phyloP scores from a whole-genome alignment of 2,888 invertebrate species.

The Nomada fabriciana region DNA sequence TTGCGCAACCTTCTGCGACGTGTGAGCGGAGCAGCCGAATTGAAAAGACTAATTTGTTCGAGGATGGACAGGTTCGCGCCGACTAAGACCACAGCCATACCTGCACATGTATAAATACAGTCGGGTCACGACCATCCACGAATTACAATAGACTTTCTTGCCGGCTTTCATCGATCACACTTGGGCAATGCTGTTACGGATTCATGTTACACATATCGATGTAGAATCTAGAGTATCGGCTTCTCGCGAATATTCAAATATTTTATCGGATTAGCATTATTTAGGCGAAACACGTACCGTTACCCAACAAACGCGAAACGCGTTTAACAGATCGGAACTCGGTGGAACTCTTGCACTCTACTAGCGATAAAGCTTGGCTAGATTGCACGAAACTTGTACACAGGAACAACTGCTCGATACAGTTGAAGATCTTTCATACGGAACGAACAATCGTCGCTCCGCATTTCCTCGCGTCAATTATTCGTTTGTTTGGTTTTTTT shows the following conservation, averaged over 20 bases:
- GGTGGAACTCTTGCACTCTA: too few species aligned
- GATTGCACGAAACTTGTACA: neutral
- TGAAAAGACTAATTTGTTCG: slow-evolving; percentile 76
- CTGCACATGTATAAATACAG: slow-evolving; percentile 84
- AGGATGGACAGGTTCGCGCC: slow-evolving; percentile 77
- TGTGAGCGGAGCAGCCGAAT: slow-evolving; percentile 63
- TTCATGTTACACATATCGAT: slow-evolving; percentile 79
- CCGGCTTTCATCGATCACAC: slow-evolving; percentile 83
- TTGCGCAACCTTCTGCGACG: slow-evolving; percentile 44
- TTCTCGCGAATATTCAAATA: slow-evolving; percentile 25
- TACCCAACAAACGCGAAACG: neutral
- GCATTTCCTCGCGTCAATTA: slow-evolving; percentile 6
- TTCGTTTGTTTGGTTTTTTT: too few species aligned
- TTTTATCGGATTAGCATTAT: slow-evolving; percentile 13
- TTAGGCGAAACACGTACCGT: neutral
- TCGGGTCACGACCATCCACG: slow-evolving; percentile 83
- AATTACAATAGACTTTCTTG: slow-evolving; percentile 85
- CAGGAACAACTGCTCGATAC: neutral
- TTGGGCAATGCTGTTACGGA: slow-evolving; percentile 83
- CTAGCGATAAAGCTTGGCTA: too few species aligned
- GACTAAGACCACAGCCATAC: slow-evolving; percentile 82
- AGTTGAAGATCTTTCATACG: neutral
- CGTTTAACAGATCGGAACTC: too few species aligned
- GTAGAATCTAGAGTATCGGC: slow-evolving; percentile 50
- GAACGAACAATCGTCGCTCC: neutral